Base-by-base conservation (phyloP, 2,113 vertebrate genomes). In the Oostethus manadensis region DNA sequence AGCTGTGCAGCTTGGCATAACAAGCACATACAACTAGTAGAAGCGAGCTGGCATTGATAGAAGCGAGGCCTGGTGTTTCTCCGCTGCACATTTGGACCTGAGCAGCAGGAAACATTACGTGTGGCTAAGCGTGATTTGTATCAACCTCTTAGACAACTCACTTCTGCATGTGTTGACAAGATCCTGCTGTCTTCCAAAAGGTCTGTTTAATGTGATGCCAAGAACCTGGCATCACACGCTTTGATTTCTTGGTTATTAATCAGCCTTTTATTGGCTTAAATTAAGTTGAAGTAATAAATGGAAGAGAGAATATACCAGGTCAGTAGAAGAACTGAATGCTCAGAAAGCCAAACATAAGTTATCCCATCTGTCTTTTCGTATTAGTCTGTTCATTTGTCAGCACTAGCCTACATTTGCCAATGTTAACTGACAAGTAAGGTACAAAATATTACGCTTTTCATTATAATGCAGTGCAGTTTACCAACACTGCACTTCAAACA, bases 161-260 rank as follows among this genome's bases (percentile, higher is more conserved):
- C 70, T 62, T 66, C 71, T 66, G 69, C 69, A 0, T 81, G 81
- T 77, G 84, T 60, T 71, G 75, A 84, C 84, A 81, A 66, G 79
- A 68, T 70, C 58, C 65, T 6, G 40, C 76, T 64, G 63, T 60
- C 1, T 23, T 57, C 48, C 46, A 43, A 62, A 57, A 60, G 42
- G 47, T 74, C 64, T 51, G 50, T 69, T 71, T 48, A 7, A 13
- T 51, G 21, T 73, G 76, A 77, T 71, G 74, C 59, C 49, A 68
- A 35, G 8, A 42, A 17, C 16, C 23, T 17, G 26, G 15, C 15
- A 10, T 65, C 35, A 58, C 60, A 58, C 56, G 20, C 21, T 26
- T 22, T 5, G 55, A 68, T 58, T 49, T 33, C 23, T 48, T 60
- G 71, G 74, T 78, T 62, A 51, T 29, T 5, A 51, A 51, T 42